Evolutionary conservation across 2,888 invertebrate genomes (phyloP).

Genomic region (Catocala fraxini): DNA sequence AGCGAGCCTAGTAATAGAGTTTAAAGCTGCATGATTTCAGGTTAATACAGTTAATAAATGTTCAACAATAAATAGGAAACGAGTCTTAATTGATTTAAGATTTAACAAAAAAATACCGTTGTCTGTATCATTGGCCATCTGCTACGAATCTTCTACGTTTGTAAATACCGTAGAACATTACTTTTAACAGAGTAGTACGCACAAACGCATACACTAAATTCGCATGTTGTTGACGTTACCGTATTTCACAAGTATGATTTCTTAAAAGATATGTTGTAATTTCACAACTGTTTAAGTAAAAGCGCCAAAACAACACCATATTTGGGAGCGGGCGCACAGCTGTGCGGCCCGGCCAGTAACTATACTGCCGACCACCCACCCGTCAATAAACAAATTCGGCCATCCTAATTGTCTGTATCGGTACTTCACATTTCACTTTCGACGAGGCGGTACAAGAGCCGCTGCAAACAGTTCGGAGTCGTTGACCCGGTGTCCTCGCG

Average conservation of each 20-base stretch:
- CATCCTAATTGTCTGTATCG: slow-evolving; percentile 62
- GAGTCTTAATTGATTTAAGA: not conserved
- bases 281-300: slow-evolving; percentile 23
- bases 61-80: not conserved
- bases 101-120: not conserved
- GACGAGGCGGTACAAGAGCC: slow-evolving; percentile 65
- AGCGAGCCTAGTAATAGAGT: too few species aligned
- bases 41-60: slow-evolving; percentile 2
- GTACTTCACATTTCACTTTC: slow-evolving; percentile 85
- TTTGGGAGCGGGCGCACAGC: slow-evolving; percentile 39
- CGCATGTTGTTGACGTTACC: not conserved
- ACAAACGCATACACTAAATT: not conserved
- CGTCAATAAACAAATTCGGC: slow-evolving; percentile 70
- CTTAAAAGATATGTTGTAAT: slow-evolving; percentile 15
- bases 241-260: slow-evolving; percentile 2
- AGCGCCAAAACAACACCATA: slow-evolving; percentile 30
- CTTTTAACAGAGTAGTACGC: not conserved
- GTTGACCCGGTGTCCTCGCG: slow-evolving; percentile 82
- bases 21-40: not conserved
- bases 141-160: slow-evolving; percentile 41
- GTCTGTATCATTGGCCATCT: slow-evolving; percentile 14
- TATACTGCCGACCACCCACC: slow-evolving; percentile 47
- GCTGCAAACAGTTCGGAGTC: slow-evolving; percentile 75
- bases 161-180: slow-evolving; percentile 25
- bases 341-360: slow-evolving; percentile 24